These are phyloP conservation scores for Yponomeuta plumbellus DNA, from an alignment of 2,888 invertebrate genomes.

Conservation along the genomic window DNA sequence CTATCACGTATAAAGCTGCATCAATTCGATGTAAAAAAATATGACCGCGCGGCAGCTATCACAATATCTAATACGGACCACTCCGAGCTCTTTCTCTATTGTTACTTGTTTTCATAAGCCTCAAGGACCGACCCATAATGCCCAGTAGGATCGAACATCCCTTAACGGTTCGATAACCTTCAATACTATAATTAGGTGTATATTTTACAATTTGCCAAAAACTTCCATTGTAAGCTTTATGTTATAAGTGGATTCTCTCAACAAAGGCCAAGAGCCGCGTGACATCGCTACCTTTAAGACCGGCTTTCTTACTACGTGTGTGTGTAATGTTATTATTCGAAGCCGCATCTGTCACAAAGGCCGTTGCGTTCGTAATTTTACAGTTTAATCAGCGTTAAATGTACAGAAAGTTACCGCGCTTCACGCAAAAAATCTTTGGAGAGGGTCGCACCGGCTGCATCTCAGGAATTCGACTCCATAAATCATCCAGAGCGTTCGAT, in stretches of 20 bases:
- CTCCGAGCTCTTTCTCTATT: conserved; percentile 33
- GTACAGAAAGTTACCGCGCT: conserved; percentile 60
- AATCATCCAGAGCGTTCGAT: conserved; percentile 64
- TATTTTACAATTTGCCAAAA: conserved; percentile 75
- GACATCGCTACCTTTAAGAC: conserved; percentile 54
- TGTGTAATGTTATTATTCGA: conserved; percentile 71
- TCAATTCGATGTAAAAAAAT: neutral
- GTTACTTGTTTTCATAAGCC: conserved; percentile 68
- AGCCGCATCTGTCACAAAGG: conserved; percentile 73
- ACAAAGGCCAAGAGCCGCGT: conserved; percentile 57
- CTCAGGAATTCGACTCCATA: conserved; percentile 56
- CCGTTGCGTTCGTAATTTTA: conserved; percentile 71
- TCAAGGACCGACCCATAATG: conserved; percentile 59
- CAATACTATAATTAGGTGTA: conserved; percentile 73
- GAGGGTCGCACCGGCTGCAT: conserved; percentile 42
- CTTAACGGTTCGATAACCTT: conserved; percentile 56
- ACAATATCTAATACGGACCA: conserved; percentile 35
- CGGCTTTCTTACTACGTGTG: conserved; percentile 43
- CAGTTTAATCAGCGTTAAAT: conserved; percentile 78
- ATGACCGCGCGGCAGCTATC: conserved; percentile 31
- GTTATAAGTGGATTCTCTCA: conserved; percentile 65
- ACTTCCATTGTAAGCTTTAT: conserved; percentile 64
- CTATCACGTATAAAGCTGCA: conserved; percentile 1
- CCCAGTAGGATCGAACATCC: conserved; percentile 41
- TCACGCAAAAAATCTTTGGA: conserved; percentile 44